These are phyloP conservation scores for Oppia nitens DNA, from an alignment of 1,140 invertebrate species.

Conservation along the genomic window DNA sequence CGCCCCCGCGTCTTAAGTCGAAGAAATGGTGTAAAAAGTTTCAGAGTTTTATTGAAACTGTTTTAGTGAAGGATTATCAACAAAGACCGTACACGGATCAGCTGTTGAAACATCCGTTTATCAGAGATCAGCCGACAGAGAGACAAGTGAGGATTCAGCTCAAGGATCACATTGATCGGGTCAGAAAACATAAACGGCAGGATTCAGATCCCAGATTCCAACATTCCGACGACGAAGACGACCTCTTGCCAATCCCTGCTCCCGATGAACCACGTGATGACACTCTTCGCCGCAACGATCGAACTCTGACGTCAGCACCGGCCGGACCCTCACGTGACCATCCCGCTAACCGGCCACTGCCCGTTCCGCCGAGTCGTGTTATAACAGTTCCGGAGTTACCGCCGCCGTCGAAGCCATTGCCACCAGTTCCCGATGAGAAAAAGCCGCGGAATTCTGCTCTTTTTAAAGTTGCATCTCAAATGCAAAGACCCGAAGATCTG, in stretches of 20 bases:
- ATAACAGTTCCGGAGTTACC: constrained; percentile 42
- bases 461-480: constrained; percentile 20
- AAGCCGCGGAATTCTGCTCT: constrained; percentile 30
- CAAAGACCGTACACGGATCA: constrained; percentile 95
- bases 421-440: constrained; percentile 49
- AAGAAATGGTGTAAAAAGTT: constrained; percentile 93
- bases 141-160: constrained; percentile 92
- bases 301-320: constrained; percentile 6
- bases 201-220: constrained; percentile 24
- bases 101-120: constrained; percentile 90
- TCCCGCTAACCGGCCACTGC: constrained; percentile 74
- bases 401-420: constrained; percentile 54
- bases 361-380: constrained; percentile 69
- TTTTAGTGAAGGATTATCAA: constrained; percentile 92
- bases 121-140: constrained; percentile 93
- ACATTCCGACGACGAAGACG: constrained; percentile 28
- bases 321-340: constrained; percentile 24
- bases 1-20: constrained; percentile 86
- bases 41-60: constrained; percentile 72
- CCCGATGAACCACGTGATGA: constrained; percentile 5
- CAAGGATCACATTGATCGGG: constrained; percentile 98
- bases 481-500: constrained; percentile 41
- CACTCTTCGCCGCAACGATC: constrained; percentile 19
- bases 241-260: constrained; percentile 25
- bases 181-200: constrained; percentile 21